Conservation (phyloP, 2,113 vertebrate genomes). For the Lasiurus borealis region DNA sequence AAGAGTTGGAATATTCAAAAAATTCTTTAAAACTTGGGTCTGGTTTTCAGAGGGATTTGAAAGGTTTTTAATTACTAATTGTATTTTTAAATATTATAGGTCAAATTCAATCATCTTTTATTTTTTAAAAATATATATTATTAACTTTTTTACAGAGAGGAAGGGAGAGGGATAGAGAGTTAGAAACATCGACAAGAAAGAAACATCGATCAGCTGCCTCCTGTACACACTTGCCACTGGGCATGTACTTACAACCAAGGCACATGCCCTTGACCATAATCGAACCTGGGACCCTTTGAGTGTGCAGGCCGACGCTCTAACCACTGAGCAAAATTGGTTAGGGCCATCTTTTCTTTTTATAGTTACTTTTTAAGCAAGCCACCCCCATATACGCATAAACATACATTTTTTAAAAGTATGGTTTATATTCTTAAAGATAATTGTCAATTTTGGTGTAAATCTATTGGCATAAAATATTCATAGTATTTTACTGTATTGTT, state of each 20-base stretch:
- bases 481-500: not conserved
- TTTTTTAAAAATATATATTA: no score
- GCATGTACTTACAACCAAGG: no score
- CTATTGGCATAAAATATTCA: not conserved
- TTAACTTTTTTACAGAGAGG: no score
- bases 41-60: not conserved
- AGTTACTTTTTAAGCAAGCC: not conserved
- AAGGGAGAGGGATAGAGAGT: no score
- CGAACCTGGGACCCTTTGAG: no score
- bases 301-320: no score
- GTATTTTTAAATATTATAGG: not conserved
- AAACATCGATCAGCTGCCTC: no score
- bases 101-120: not conserved
- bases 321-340: no score
- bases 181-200: no score
- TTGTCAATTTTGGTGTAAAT: not conserved
- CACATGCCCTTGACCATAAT: no score
- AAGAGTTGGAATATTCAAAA: conserved; percentile 54
- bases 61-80: conserved; percentile 47
- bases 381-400: not conserved
- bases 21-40: conserved; percentile 18
- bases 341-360: not conserved
- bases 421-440: not conserved
- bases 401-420: not conserved
- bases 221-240: no score